Percentiles rank a stretch among this genome's conserved stretches.
Evolutionary conservation across 2,797 vertebrate genomes (phyloP).

Genomic region (Argya squamiceps): DNA sequence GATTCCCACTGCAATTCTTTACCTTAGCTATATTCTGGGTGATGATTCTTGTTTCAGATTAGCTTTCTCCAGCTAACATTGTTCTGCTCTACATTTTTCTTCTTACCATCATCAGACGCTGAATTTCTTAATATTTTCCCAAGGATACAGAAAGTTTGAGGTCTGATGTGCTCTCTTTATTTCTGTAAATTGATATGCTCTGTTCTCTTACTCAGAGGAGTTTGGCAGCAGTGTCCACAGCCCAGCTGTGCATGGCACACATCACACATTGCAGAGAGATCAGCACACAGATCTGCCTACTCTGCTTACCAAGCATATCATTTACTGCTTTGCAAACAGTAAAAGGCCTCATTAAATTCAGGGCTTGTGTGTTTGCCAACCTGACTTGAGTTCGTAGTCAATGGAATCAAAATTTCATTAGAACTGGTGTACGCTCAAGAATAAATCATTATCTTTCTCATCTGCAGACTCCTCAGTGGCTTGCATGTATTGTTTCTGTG

Average conservation of each 20-base stretch:
- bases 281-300: constrained; percentile 8
- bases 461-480: not conserved
- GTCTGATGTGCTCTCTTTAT: not conserved
- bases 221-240: constrained; percentile 23
- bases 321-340: constrained; percentile 54
- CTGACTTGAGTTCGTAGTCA: constrained; percentile 40
- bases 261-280: not conserved
- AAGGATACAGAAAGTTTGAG: constrained; percentile 11
- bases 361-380: constrained; percentile 40
- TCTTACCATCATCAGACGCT: not conserved
- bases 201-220: not conserved
- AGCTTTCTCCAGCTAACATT: not conserved
- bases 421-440: constrained; percentile 51
- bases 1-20: not conserved
- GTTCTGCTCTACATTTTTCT: not conserved
- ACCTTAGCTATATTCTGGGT: not conserved
- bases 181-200: not conserved
- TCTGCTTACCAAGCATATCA: constrained; percentile 61
- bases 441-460: constrained; percentile 59
- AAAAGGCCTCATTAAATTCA: constrained; percentile 66
- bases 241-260: not conserved
- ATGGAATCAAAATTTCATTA: constrained; percentile 72
- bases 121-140: not conserved
- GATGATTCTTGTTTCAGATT: not conserved
- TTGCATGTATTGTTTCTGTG: not conserved